Evolutionary conservation across 2,888 invertebrate genomes (phyloP).

Genomic region (Nymphalis c-album): DNA sequence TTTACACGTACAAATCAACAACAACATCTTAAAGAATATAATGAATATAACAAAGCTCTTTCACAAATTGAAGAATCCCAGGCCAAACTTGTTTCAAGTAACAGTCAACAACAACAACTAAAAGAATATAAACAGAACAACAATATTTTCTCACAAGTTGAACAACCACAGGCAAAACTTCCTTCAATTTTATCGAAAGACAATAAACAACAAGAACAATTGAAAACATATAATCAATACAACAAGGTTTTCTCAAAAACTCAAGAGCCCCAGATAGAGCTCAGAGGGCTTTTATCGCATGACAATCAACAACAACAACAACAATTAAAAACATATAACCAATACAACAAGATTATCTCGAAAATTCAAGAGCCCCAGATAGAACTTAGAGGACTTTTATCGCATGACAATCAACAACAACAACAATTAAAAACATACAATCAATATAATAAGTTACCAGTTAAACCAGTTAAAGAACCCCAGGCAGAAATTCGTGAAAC

Average conservation of each 20-base stretch:
- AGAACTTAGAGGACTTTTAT: neutral
- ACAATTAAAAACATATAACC: neutral
- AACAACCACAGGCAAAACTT: no score
- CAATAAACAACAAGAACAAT: neutral
- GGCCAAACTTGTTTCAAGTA: no score
- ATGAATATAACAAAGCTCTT: no score
- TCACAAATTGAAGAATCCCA: no score
- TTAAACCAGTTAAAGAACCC: neutral
- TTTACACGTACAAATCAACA: no score
- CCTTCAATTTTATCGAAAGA: no score
- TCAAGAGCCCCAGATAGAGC: neutral
- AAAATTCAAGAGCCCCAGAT: neutral
- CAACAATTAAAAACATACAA: neutral
- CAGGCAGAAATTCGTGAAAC: neutral
- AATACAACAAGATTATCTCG: neutral
- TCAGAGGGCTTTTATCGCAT: neutral
- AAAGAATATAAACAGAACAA: no score
- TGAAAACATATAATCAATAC: neutral
- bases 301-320: slow-evolving; percentile 3
- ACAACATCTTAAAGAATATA: no score
- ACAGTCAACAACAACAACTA: no score
- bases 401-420: slow-evolving; percentile 3
- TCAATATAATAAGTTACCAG: neutral
- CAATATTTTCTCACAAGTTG: no score
- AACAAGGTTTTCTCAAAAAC: neutral